A percentile compares a stretch with the other conserved stretches of the same genome.
Evolutionary conservation across 1,140 invertebrate species (phyloP).

Genomic region (Cydia strobilella): DNA sequence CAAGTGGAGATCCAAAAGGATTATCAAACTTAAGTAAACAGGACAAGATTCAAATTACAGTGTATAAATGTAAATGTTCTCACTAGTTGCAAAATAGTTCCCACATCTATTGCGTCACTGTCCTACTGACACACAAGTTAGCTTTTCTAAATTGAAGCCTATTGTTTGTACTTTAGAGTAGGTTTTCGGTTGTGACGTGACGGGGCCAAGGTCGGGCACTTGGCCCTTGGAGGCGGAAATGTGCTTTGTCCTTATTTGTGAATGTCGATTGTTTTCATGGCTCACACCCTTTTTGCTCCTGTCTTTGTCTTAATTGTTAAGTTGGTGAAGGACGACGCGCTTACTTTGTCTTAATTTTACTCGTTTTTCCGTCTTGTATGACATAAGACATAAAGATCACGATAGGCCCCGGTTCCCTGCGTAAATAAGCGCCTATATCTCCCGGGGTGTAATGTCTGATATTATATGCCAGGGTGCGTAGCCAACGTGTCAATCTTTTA

Average conservation of each 20-base stretch:
- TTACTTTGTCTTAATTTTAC: not conserved
- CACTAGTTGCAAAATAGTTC: not conserved
- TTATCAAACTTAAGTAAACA: not conserved
- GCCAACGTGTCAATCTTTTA: too few species aligned
- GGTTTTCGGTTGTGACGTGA: not conserved
- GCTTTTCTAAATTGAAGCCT: not conserved
- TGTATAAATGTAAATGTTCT: not conserved
- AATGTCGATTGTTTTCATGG: slow-evolving; percentile 7
- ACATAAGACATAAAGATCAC: too few species aligned
- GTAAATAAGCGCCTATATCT: too few species aligned
- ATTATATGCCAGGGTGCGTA: too few species aligned
- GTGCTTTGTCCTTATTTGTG: not conserved
- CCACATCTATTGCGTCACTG: slow-evolving; percentile 15
- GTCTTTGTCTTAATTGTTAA: slow-evolving; percentile 10
- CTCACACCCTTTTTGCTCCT: not conserved
- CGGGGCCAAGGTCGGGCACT: slow-evolving; percentile 10
- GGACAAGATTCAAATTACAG: not conserved
- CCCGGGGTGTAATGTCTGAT: too few species aligned
- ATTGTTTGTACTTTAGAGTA: not conserved
- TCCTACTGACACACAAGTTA: slow-evolving; percentile 2
- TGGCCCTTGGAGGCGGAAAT: slow-evolving; percentile 12
- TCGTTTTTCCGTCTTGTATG: not conserved
- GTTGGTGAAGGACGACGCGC: not conserved
- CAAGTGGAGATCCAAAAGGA: not conserved
- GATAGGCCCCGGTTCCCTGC: too few species aligned